Conservation (phyloP, 1,140 invertebrate genomes). For the Penaeus vannamei region DNA sequence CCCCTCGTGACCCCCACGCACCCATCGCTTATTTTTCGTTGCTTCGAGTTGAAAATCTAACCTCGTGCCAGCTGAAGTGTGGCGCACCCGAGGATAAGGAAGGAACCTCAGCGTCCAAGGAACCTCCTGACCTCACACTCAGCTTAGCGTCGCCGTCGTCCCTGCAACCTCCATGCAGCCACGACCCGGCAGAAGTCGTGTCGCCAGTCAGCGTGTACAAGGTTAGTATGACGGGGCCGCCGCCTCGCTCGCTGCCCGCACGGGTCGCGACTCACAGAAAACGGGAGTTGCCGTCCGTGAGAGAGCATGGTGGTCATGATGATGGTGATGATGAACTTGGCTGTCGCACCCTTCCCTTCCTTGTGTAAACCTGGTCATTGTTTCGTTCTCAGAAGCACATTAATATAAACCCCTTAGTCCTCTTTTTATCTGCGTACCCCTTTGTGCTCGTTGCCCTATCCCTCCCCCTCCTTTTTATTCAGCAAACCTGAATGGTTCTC, state of each 20-base stretch:
- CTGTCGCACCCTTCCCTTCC: too few relatives aligned
- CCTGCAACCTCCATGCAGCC: constrained; percentile 39
- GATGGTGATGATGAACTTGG: too few relatives aligned
- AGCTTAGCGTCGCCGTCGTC: constrained; percentile 51
- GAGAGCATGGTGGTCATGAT: too few relatives aligned
- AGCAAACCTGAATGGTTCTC: too few relatives aligned
- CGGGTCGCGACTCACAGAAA: not conserved
- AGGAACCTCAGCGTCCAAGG: not conserved
- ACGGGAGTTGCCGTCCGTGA: too few relatives aligned
- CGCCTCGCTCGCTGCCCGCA: not conserved
- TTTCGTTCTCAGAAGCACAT: too few relatives aligned
- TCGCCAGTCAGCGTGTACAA: constrained; percentile 63
- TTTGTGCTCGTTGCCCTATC: too few relatives aligned
- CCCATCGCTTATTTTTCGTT: constrained; percentile 13
- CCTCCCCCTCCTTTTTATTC: too few relatives aligned
- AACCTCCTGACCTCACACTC: constrained; percentile 54
- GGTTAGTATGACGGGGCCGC: constrained; percentile 49
- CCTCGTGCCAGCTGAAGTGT: constrained; percentile 53
- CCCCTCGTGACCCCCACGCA: not conserved
- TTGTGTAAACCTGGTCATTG: too few relatives aligned
- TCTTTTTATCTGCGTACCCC: too few relatives aligned
- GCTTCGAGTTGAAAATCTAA: constrained; percentile 53
- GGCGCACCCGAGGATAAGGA: constrained; percentile 27
- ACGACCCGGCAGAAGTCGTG: constrained; percentile 52
- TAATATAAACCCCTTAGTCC: too few relatives aligned